Conservation (phyloP, 2,113 vertebrate species). For the Climacteris rufus region DNA sequence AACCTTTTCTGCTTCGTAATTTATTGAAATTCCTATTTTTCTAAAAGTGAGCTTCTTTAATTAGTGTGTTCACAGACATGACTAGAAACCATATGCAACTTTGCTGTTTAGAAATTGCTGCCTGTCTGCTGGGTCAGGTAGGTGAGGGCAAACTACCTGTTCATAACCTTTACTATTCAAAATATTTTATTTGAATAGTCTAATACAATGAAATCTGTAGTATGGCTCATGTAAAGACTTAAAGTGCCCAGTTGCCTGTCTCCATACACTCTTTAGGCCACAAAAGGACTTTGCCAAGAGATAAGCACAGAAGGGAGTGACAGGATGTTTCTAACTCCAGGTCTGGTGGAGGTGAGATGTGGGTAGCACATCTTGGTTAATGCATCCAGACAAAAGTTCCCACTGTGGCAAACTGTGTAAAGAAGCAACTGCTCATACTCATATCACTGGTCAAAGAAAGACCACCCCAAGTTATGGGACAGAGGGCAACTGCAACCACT, state of each 20-base stretch:
- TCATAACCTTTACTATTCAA: too few species aligned
- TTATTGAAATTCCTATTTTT: slow-evolving; percentile 45
- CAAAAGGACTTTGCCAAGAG: background rate
- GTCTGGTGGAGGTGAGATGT: background rate
- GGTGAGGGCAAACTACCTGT: background rate
- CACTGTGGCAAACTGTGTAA: background rate
- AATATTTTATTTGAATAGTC: background rate
- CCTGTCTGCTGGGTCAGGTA: slow-evolving; percentile 15
- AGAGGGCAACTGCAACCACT: background rate
- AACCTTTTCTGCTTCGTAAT: slow-evolving; percentile 54
- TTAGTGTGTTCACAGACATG: slow-evolving; percentile 54
- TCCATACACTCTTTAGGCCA: background rate
- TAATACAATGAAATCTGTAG: background rate
- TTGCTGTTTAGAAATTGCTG: slow-evolving; percentile 31
- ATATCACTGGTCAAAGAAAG: background rate
- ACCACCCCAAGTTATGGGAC: background rate
- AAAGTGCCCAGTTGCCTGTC: background rate
- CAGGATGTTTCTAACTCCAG: background rate
- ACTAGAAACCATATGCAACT: slow-evolving; percentile 33
- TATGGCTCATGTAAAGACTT: background rate
- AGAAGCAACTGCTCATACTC: background rate
- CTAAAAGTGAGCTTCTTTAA: slow-evolving; percentile 59
- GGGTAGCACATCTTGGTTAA: background rate
- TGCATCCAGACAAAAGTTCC: background rate
- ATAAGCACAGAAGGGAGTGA: background rate